These are phyloP conservation scores for Araneus ventricosus DNA, from an alignment of 1,140 invertebrate species.

Conservation along the genomic window DNA sequence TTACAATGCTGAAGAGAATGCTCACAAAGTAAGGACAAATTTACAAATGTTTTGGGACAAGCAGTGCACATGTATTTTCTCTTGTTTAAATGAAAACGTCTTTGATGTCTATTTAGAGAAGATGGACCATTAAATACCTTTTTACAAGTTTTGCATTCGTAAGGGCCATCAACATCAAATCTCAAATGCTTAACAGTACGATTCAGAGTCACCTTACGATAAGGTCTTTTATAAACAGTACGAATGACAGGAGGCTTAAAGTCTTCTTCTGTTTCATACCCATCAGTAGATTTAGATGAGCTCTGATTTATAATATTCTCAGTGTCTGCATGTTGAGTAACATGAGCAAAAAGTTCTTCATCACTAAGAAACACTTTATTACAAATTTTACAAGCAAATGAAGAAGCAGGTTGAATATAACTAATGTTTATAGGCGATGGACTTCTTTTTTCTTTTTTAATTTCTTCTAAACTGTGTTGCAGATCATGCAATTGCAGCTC, in stretches of 20 bases:
- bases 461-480: conserved; percentile 37
- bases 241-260: background rate
- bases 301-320: background rate
- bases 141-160: background rate
- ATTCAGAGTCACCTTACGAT: background rate
- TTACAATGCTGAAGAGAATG: conserved; percentile 1
- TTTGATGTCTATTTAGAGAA: background rate
- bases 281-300: background rate
- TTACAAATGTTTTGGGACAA: background rate
- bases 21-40: background rate
- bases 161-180: background rate
- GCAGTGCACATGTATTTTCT: background rate
- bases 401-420: background rate
- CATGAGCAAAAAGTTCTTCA: conserved; percentile 31
- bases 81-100: background rate
- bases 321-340: background rate
- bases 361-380: conserved; percentile 25
- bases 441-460: background rate
- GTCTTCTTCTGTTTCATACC: background rate
- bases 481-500: conserved; percentile 52
- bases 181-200: background rate
- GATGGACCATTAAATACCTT: background rate
- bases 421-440: background rate
- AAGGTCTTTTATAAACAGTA: background rate
- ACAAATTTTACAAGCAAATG: conserved; percentile 5